These are phyloP conservation scores for Meloidogyne chitwoodi DNA, from an alignment of 1,140 invertebrate species.

Conservation along the genomic window DNA sequence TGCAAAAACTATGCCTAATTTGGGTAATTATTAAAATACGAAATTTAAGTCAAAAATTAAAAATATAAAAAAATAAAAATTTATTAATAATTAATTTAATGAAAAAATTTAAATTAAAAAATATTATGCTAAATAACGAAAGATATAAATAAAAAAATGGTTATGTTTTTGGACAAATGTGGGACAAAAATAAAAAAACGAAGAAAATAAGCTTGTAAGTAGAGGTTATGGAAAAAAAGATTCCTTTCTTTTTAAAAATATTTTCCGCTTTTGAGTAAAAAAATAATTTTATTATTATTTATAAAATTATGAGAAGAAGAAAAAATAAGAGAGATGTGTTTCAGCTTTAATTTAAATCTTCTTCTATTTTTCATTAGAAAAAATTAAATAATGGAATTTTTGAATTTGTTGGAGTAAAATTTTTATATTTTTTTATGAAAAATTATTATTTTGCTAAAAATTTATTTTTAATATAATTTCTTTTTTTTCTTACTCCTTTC, in stretches of 20 bases:
- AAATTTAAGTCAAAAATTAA: background rate
- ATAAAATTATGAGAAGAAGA: background rate
- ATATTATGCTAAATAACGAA: too few relatives aligned
- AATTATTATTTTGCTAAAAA: too few relatives aligned
- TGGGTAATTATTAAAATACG: background rate
- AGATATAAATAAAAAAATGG: background rate
- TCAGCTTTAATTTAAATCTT: background rate
- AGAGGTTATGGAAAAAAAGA: background rate
- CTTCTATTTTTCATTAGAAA: background rate
- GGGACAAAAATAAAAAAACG: background rate
- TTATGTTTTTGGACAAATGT: background rate
- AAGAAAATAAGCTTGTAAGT: background rate
- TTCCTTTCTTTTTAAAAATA: background rate
- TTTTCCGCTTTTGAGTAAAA: background rate
- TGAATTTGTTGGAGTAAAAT: too few relatives aligned
- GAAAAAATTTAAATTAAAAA: too few relatives aligned
- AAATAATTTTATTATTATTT: background rate
- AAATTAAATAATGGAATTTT: background rate
- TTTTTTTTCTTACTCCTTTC: too few relatives aligned
- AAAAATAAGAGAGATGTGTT: background rate
- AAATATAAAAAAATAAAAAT: background rate
- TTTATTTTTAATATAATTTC: too few relatives aligned
- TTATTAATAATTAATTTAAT: background rate
- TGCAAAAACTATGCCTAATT: too few relatives aligned
- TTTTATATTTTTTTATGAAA: background rate